These are phyloP conservation scores for Tridacna crocea DNA, from an alignment of 2,888 invertebrate genomes.

Conservation along the genomic window DNA sequence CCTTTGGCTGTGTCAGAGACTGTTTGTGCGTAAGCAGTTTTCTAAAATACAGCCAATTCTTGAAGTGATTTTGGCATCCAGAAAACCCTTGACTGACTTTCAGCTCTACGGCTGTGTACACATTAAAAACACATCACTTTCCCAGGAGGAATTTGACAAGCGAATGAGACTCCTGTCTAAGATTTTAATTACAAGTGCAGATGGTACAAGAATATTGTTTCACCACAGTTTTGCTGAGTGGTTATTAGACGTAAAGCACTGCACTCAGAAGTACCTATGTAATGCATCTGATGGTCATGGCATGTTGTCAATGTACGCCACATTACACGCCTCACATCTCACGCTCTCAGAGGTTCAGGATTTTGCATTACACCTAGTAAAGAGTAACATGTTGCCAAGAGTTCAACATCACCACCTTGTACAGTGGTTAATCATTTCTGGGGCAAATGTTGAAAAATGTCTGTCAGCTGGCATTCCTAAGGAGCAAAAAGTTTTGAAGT, in stretches of 20 bases:
- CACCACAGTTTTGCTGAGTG: slow-evolving; percentile 98
- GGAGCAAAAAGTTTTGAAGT: slow-evolving; percentile 85
- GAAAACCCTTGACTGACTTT: slow-evolving; percentile 89
- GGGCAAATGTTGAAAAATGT: slow-evolving; percentile 80
- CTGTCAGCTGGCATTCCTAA: slow-evolving; percentile 78
- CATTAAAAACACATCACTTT: slow-evolving; percentile 91
- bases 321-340: slow-evolving; percentile 86
- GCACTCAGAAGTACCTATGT: slow-evolving; percentile 95
- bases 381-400: slow-evolving; percentile 79
- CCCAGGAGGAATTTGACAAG: slow-evolving; percentile 77
- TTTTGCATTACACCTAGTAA: slow-evolving; percentile 85
- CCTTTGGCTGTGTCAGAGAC: slow-evolving; percentile 96
- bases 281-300: slow-evolving; percentile 91
- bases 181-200: slow-evolving; percentile 90
- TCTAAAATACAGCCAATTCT: slow-evolving; percentile 90
- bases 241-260: slow-evolving; percentile 98
- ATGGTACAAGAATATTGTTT: slow-evolving; percentile 88
- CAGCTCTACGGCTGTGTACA: slow-evolving; percentile 93
- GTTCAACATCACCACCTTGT: slow-evolving; percentile 87
- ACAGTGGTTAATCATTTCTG: slow-evolving; percentile 89
- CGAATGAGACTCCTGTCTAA: slow-evolving; percentile 78
- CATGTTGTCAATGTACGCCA: slow-evolving; percentile 87
- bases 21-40: slow-evolving; percentile 94
- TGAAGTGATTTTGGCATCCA: slow-evolving; percentile 93
- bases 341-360: slow-evolving; percentile 84